Conservation (phyloP, 2,888 invertebrate genomes). For the Lasius fuliginosus region DNA sequence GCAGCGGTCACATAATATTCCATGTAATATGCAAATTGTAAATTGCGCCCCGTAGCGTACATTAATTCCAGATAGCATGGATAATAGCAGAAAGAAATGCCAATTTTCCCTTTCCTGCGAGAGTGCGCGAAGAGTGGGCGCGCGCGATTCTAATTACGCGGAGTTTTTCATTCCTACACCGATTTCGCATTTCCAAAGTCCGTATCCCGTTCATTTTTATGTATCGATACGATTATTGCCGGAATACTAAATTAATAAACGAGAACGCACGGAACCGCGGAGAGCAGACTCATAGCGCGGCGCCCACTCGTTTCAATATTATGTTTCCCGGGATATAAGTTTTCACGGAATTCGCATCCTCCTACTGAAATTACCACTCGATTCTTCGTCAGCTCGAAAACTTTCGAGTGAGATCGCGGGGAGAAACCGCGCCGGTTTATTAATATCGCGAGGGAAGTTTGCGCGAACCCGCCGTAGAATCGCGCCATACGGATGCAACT, state of each 20-base stretch:
- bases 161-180: conserved; percentile 78
- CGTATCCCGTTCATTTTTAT: conserved; percentile 68
- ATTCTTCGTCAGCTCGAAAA: background rate
- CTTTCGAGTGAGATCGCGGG: background rate
- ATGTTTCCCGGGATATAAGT: conserved; percentile 11
- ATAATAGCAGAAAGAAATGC: conserved; percentile 76
- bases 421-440: conserved; percentile 1
- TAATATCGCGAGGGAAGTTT: conserved; percentile 10
- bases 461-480: conserved; percentile 24
- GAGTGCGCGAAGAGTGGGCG: conserved; percentile 60
- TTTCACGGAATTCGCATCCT: background rate
- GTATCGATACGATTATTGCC: conserved; percentile 77
- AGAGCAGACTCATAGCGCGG: conserved; percentile 12
- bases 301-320: conserved; percentile 51
- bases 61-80: conserved; percentile 75
- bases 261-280: conserved; percentile 11
- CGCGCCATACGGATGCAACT: conserved; percentile 58
- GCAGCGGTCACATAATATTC: conserved; percentile 70
- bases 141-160: conserved; percentile 78
- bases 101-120: conserved; percentile 54
- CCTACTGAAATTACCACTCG: background rate
- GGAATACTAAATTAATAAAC: conserved; percentile 78
- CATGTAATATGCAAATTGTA: conserved; percentile 77
- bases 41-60: conserved; percentile 75
- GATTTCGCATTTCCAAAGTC: conserved; percentile 76